phyloP scores from a whole-genome alignment of 2,113 vertebrate species.

The Megalops atlanticus region DNA sequence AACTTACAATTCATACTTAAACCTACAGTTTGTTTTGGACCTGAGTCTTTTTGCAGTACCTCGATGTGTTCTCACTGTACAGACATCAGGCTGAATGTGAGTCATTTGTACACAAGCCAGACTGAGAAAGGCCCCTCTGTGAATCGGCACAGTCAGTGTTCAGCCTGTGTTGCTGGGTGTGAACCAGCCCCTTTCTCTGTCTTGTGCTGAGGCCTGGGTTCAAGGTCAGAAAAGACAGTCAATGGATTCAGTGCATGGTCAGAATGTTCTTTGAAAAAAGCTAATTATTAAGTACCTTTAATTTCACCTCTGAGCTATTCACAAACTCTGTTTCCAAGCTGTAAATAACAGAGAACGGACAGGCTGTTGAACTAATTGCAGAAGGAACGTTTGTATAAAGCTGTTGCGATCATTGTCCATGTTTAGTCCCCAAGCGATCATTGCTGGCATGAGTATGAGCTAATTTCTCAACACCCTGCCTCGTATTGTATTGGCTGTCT shows the following conservation, averaged over 20 bases:
- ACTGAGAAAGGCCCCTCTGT: background rate
- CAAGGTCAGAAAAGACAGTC: background rate
- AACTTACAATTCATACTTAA: no score
- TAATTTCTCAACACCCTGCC: background rate
- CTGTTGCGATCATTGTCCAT: background rate
- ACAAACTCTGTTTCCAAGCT: background rate
- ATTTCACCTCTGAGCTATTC: background rate
- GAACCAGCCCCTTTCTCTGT: background rate
- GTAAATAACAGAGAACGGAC: constrained; percentile 3
- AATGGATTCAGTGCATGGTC: background rate
- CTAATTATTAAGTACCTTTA: background rate
- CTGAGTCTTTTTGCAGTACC: background rate
- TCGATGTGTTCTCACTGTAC: background rate
- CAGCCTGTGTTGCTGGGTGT: background rate
- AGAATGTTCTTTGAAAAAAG: background rate
- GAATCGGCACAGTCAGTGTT: background rate
- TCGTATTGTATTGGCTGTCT: background rate
- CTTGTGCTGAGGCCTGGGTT: background rate
- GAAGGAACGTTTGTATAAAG: background rate
- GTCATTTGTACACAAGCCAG: background rate
- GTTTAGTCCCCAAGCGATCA: background rate
- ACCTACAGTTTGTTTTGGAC: no score
- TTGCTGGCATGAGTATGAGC: background rate
- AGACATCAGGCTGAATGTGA: background rate
- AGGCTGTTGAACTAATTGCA: background rate